These are phyloP conservation scores for Anguilla marmorata DNA, from an alignment of 2,797 vertebrate genomes.

Conservation along the genomic window DNA sequence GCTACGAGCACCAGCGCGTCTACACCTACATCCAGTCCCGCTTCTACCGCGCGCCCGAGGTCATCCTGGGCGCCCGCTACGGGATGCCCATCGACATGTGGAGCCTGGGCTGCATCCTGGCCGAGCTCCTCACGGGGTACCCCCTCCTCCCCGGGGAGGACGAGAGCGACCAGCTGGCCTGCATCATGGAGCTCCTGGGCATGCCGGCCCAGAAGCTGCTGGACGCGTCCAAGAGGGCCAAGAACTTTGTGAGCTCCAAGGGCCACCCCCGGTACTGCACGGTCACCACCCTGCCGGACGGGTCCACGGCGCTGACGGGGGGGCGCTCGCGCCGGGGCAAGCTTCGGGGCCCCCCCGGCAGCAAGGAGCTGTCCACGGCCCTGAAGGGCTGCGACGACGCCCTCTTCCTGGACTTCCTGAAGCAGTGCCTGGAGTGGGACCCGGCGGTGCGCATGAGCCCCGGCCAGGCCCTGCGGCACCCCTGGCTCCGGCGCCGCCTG, in stretches of 20 bases:
- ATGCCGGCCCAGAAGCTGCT: conserved; percentile 93
- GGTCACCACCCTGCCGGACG: conserved; percentile 87
- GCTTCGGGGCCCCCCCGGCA: conserved; percentile 86
- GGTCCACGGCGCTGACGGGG: conserved; percentile 83
- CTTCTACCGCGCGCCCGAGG: conserved; percentile 96
- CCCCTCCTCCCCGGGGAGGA: conserved; percentile 96
- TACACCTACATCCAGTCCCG: conserved; percentile 99
- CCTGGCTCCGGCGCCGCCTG: conserved; percentile 92
- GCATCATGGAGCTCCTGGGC: conserved; percentile 94
- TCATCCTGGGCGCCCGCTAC: conserved; percentile 94
- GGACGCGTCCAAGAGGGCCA: conserved; percentile 91
- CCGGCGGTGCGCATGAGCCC: conserved; percentile 89
- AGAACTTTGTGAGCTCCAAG: conserved; percentile 98
- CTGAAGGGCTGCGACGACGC: conserved; percentile 95
- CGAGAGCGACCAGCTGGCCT: conserved; percentile 96
- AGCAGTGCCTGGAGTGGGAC: conserved; percentile 99
- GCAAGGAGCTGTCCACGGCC: conserved; percentile 87
- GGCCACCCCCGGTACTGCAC: conserved; percentile 96
- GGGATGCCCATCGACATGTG: conserved; percentile 99
- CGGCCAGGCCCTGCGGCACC: conserved; percentile 90
- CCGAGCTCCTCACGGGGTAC: conserved; percentile 93
- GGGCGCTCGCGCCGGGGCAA: conserved; percentile 94
- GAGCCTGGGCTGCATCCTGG: conserved; percentile 97
- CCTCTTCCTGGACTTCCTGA: conserved; percentile 95
- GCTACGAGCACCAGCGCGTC: conserved; percentile 97